Percentiles rank a stretch among this genome's conserved stretches.
These are phyloP conservation scores for Clanis bilineata DNA, from an alignment of 2,888 invertebrate genomes.

Conservation along the genomic window DNA sequence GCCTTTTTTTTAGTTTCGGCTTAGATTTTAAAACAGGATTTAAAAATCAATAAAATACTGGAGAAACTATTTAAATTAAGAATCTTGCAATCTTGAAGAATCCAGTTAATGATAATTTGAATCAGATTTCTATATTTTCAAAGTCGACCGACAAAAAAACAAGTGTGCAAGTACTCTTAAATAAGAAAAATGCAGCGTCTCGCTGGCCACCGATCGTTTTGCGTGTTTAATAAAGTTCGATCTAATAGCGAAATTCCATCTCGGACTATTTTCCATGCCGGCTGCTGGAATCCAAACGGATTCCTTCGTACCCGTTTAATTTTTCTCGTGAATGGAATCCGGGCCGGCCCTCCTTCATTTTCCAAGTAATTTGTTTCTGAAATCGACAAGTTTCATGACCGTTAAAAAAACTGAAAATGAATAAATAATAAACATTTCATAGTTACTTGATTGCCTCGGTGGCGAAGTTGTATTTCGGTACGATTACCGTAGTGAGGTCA, in stretches of 20 bases:
- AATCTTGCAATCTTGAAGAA: no score
- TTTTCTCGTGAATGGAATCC: constrained; percentile 17
- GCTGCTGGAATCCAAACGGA: constrained; percentile 6
- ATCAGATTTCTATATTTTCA: no score
- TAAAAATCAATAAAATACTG: no score
- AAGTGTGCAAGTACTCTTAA: not conserved
- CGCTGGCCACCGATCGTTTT: constrained; percentile 1
- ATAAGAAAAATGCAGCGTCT: not conserved
- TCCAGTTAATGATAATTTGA: no score
- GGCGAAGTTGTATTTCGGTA: no score
- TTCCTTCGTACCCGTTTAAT: constrained; percentile 18
- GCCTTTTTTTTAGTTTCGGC: no score
- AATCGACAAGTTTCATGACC: not conserved
- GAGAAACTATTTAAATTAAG: no score
- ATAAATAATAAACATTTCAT: not conserved
- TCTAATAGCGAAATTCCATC: constrained; percentile 18
- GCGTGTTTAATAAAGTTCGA: constrained; percentile 20
- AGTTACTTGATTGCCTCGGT: not conserved
- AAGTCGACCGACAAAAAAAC: not conserved
- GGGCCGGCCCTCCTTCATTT: constrained; percentile 2
- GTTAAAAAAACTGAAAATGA: no score
- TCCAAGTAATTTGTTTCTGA: constrained; percentile 20
- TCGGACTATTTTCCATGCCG: constrained; percentile 15
- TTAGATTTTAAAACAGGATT: no score
- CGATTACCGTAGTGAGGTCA: no score